These are phyloP conservation scores for Aleiodes alternator DNA, from an alignment of 2,888 invertebrate genomes.

Conservation along the genomic window DNA sequence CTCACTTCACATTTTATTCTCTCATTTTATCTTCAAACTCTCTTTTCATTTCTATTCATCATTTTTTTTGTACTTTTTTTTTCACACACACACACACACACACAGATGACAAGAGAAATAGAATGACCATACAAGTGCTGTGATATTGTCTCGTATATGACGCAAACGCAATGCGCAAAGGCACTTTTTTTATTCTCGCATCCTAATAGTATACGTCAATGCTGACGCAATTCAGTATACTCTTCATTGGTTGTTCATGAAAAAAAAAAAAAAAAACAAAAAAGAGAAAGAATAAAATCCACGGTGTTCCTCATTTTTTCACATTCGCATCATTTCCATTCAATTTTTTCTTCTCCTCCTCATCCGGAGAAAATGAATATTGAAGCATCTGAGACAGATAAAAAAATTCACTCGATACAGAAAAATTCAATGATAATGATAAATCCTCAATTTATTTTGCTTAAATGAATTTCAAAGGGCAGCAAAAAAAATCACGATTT, in stretches of 20 bases:
- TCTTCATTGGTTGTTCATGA: no score
- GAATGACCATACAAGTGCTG: background rate
- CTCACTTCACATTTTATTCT: conserved; percentile 18
- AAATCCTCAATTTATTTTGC: background rate
- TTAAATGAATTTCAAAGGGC: background rate
- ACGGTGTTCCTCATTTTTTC: no score
- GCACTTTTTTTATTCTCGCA: background rate
- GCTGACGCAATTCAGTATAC: conserved; percentile 23
- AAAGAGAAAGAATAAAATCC: no score
- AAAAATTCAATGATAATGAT: no score
- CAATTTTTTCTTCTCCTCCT: no score
- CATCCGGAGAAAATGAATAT: no score
- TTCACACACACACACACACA: no score
- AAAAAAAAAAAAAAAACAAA: no score
- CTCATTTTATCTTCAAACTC: conserved; percentile 1
- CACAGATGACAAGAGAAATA: background rate
- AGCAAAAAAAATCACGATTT: background rate
- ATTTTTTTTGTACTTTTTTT: background rate
- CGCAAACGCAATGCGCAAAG: conserved; percentile 18
- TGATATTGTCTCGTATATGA: conserved; percentile 9
- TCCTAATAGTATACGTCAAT: conserved; percentile 26
- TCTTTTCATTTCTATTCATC: conserved; percentile 10
- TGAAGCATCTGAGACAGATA: background rate
- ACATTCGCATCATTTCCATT: no score
- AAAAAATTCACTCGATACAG: no score